Conservation (phyloP, 1,140 invertebrate species). For the Drosophila micromelanica region DNA sequence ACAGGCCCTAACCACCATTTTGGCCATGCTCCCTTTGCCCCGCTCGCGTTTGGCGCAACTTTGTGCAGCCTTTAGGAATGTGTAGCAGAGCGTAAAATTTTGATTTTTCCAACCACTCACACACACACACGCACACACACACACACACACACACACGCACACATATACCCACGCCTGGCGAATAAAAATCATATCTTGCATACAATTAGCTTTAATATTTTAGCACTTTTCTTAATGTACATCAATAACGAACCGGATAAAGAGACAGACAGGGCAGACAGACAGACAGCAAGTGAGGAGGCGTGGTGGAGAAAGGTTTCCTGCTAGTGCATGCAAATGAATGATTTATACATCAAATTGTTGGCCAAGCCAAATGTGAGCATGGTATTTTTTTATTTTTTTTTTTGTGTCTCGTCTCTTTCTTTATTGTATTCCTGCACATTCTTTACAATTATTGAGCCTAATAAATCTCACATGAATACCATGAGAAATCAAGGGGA, state of each 20-base stretch:
- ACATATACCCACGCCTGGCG: conserved; percentile 15
- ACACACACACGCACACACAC: conserved; percentile 45
- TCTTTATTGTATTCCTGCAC: conserved; percentile 20
- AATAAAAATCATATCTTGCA: conserved; percentile 56
- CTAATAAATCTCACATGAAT: conserved; percentile 41
- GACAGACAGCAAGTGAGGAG: background rate
- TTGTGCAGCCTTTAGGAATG: conserved; percentile 71
- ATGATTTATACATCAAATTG: conserved; percentile 42
- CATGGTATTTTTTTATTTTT: conserved; percentile 5
- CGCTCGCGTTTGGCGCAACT: conserved; percentile 46
- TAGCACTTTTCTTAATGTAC: conserved; percentile 52
- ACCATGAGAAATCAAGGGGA: conserved; percentile 1
- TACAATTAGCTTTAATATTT: conserved; percentile 59
- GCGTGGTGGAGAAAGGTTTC: too few species aligned
- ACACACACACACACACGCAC: background rate
- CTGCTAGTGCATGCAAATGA: conserved; percentile 35
- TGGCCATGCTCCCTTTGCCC: background rate
- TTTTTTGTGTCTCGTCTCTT: background rate
- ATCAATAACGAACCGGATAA: conserved; percentile 45
- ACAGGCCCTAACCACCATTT: conserved; percentile 1
- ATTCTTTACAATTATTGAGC: conserved; percentile 52
- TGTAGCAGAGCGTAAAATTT: conserved; percentile 76
- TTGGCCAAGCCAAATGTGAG: conserved; percentile 40
- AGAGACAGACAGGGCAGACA: conserved; percentile 1
- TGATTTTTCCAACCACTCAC: conserved; percentile 66